Base-by-base conservation (phyloP, 2,797 vertebrate species). In the Parotocinclus haroldoi region DNA sequence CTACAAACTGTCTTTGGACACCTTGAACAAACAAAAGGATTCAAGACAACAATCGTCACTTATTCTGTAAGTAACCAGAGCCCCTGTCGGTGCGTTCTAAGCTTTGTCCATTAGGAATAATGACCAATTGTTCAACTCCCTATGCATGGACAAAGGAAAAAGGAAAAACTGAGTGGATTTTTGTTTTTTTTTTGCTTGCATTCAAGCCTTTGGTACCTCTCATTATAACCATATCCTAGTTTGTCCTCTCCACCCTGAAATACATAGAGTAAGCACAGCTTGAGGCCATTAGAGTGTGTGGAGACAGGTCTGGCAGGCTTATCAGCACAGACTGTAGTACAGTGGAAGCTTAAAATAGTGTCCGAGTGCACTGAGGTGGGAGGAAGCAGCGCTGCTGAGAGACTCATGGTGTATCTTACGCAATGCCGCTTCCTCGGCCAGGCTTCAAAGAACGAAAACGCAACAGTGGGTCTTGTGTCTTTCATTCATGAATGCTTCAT, bases 281-380 rank as follows among this genome's bases (percentile, higher is more conserved):
- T 46, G 14, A 7, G 40, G 40, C 18, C n/a, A 36, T 44, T 11
- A 27, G 8, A 11, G 44, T 19, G 27, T n/a, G 44, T 49, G 16
- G 37, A 48, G 67, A 50, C 16, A 16, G 52, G 27, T 39, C 48
- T 60, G 12, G 7, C 17, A 38, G 66, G 66, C 66, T 59, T 69
- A 62, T 56, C n/a, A 14, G 49, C 11, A 36, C 27, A 50, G 18
- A 11, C 13, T 42, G 48, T 16, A 3, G 38, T 51, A 46, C 55
- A 51, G 45, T 11, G 40, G 46, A 13, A 38, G 72, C 51, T 54
- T 44, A 66, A 66, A 69, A 69, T 74, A 74, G 63, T 40, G 8
- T 9, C 14, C 12, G n/a, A 58, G 66, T 51, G 64, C 60, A 68
- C 2, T 12, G 50, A 66, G 56, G 52, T 38, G 46, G 36, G 67